Base-by-base conservation (phyloP, 2,888 invertebrate species). In the Xanthia togata region DNA sequence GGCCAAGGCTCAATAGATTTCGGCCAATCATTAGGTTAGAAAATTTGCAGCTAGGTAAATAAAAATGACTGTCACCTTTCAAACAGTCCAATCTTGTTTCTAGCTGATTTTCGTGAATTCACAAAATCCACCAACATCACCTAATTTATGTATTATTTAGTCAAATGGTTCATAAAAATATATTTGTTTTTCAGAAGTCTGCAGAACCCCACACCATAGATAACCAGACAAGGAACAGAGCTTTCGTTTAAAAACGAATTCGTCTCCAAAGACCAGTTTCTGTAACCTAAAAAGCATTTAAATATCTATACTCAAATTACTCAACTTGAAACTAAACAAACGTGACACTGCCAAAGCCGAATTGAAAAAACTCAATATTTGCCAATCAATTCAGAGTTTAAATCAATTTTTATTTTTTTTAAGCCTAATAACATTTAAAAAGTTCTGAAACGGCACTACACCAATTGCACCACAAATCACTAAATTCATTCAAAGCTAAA, bases 181-280 rank as follows among this genome's bases (percentile, higher is more conserved):
- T 57, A 20, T 31, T 59, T 59, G 9, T 20, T 60, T 31, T 20
- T 9, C 95, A 96, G 96, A 96, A 92, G 88, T 91, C 17, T 96
- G 96, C 90, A 90, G 96, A 86, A 95, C 96, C 0, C 96, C 96
- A 0, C 96, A 96, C 67, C 96, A 95, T 87, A 96, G 96, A 86
- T 96, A 96, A 94, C 94, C 94, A 92, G 82, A 82, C 62, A 87
- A 85, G 60, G 87, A 90, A n/a, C n/a, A 81, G 81, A 88, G n/a
- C 44, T 83, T 71, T 81, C 79, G 31, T 82, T 80, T 57, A 79
- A 69, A 78, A 64, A 68, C 1, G 1, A 70, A 38, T 41, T 60
- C 2, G 53, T 12, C 26, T 75, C 50, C 0, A 70, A 72, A 65
- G 77, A 86, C 84, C 75, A 79, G 14, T 59, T 64, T 41, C 26